Evolutionary conservation across 2,797 vertebrate species (phyloP).

Genomic region (Borostomias antarcticus): DNA sequence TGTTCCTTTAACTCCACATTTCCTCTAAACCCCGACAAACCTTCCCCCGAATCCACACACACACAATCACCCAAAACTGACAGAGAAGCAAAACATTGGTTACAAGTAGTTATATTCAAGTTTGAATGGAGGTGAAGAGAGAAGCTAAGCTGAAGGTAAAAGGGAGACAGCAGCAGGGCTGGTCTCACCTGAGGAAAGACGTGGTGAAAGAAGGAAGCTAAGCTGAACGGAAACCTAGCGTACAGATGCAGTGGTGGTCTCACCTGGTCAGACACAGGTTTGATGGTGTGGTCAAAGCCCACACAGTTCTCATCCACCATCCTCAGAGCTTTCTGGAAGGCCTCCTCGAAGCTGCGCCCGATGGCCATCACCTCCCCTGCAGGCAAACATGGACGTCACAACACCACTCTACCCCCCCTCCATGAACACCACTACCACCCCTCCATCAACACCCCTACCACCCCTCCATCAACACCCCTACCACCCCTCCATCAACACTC

Average conservation of each 20-base stretch:
- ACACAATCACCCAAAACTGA: not conserved
- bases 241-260: slow-evolving; percentile 1
- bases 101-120: no score
- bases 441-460: no score
- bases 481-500: no score
- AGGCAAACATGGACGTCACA: not conserved
- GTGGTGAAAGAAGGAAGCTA: not conserved
- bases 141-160: not conserved
- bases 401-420: no score
- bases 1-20: not conserved
- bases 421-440: no score
- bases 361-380: slow-evolving; percentile 98
- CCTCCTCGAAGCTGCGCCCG: slow-evolving; percentile 94
- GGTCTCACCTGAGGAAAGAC: no score
- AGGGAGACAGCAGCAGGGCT: no score
- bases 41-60: no score
- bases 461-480: no score
- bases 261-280: slow-evolving; percentile 86
- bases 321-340: slow-evolving; percentile 96
- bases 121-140: not conserved
- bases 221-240: no score
- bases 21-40: no score
- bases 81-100: no score
- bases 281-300: slow-evolving; percentile 93
- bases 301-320: slow-evolving; percentile 99